phyloP scores from a whole-genome alignment of 37 sponge, comb jelly and placozoan species.

The Geodia barretti region DNA sequence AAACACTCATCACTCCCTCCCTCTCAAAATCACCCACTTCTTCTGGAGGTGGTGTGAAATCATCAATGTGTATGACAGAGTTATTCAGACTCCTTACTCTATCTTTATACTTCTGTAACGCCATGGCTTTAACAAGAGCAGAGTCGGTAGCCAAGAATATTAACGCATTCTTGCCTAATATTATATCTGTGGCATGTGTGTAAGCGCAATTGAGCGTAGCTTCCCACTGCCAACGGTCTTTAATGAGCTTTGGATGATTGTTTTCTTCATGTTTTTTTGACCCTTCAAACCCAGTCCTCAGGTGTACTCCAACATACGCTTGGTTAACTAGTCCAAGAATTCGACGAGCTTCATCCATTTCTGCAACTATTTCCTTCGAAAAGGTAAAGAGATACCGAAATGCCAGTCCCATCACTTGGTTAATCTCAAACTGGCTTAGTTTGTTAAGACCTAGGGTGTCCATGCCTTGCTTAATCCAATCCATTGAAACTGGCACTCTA shows the following conservation, averaged over 20 bases:
- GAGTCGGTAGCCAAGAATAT: constrained; percentile 46
- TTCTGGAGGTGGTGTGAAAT: constrained; percentile 11
- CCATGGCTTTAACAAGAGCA: constrained; percentile 22
- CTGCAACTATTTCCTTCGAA: background rate
- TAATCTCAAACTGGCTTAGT: constrained; percentile 9
- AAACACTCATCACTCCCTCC: constrained; percentile 9
- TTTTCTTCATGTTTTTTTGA: background rate
- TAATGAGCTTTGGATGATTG: constrained; percentile 17
- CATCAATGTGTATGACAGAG: constrained; percentile 27
- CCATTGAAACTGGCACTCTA: background rate
- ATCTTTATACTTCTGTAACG: constrained; percentile 21
- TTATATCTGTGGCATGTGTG: background rate
- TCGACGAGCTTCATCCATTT: background rate
- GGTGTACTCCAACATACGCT: constrained; percentile 24
- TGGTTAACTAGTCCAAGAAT: constrained; percentile 9
- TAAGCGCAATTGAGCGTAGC: constrained; percentile 27
- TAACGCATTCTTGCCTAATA: background rate
- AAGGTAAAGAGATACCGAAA: constrained; percentile 44
- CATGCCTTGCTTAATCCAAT: constrained; percentile 37
- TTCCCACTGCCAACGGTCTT: background rate
- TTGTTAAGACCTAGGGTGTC: constrained; percentile 6
- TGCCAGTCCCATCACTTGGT: constrained; percentile 26
- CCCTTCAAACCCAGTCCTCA: constrained; percentile 54
- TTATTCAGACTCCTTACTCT: constrained; percentile 31
- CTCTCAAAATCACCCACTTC: background rate